Conservation (phyloP, 2,888 invertebrate genomes). For the Netelia inedita region DNA sequence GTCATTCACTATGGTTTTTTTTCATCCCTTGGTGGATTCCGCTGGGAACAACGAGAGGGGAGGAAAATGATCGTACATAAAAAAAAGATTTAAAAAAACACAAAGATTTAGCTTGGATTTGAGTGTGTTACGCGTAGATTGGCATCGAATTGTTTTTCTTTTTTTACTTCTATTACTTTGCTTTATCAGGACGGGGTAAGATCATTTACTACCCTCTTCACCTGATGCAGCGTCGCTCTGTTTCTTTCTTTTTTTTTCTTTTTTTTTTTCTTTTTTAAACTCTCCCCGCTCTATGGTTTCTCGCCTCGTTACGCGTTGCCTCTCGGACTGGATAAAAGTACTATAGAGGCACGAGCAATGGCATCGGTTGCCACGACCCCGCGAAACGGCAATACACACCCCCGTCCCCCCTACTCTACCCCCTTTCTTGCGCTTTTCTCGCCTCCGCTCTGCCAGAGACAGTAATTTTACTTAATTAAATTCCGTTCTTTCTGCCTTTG, state of each 20-base stretch:
- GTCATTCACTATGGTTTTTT: constrained; percentile 24
- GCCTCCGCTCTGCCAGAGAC: constrained; percentile 70
- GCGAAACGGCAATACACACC: constrained; percentile 36
- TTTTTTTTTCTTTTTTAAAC: constrained; percentile 31
- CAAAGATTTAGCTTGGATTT: neutral
- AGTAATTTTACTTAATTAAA: constrained; percentile 83
- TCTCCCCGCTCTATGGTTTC: constrained; percentile 69
- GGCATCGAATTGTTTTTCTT: constrained; percentile 66
- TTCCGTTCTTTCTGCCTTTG: constrained; percentile 84
- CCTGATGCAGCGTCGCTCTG: constrained; percentile 19
- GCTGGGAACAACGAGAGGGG: constrained; percentile 47
- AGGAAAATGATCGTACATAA: constrained; percentile 41
- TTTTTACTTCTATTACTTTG: constrained; percentile 82
- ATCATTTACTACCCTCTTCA: constrained; percentile 78
- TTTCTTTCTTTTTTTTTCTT: constrained; percentile 29
- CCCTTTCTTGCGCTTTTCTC: constrained; percentile 62
- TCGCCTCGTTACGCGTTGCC: constrained; percentile 74
- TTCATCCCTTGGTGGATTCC: constrained; percentile 1
- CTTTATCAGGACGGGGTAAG: constrained; percentile 82
- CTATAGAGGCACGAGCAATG: constrained; percentile 30
- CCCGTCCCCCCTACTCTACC: no score
- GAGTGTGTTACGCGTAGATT: neutral
- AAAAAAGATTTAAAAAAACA: constrained; percentile 64
- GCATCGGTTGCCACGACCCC: constrained; percentile 47
- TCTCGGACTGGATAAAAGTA: constrained; percentile 65